Base-by-base conservation (phyloP, 2,113 vertebrate species). In the Pollimyrus isidori region DNA sequence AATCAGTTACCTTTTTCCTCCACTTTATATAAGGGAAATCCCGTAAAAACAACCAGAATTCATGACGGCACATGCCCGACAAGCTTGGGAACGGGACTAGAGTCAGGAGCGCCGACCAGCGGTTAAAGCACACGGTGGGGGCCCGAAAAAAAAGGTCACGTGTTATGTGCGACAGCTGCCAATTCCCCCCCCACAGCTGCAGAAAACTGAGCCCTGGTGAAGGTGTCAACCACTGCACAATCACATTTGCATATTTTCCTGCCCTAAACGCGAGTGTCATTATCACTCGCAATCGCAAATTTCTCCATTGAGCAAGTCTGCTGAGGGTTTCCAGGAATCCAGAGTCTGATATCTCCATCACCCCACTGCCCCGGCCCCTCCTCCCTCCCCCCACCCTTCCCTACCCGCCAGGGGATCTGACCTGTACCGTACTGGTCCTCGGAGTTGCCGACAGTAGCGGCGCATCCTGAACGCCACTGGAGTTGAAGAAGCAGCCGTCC, bases 291-390 rank as follows among this genome's bases (percentile, higher is more conserved):
- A 91, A 90, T 49, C 90, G 92, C 89, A 90, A 94, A 92, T 95
- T 94, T 94, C 94, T 92, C 93, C 94, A 94, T 94, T 94, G 93
- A 93, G 94, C 94, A 95, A 96, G 93, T 92, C 94, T 91, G 93
- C 94, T 93, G 92, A 93, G 91, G 93, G 95, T 95, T 95, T 96
- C 95, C 96, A 95, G 94, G 94, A 96, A 96, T 93, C 95, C 93
- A 94, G 94, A 95, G 93, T 93, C 93, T 93, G 92, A 91, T 76
- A 46, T 92, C 30, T 23, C n/a, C 83, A 76, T 88, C 90, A 87
- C 91, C 90, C 91, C 91, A 21, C 30, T n/a, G 49, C 49, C 85
- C 35, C 53, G 50, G 48, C 10, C 48, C 48, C 48, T 10, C 83
- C 49, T 65, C 76, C 89, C 35, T 21, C 10, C 17, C 53, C 49